Evolutionary conservation across 2,113 vertebrate species (phyloP).

Genomic region (Pogonocichla stellata): DNA sequence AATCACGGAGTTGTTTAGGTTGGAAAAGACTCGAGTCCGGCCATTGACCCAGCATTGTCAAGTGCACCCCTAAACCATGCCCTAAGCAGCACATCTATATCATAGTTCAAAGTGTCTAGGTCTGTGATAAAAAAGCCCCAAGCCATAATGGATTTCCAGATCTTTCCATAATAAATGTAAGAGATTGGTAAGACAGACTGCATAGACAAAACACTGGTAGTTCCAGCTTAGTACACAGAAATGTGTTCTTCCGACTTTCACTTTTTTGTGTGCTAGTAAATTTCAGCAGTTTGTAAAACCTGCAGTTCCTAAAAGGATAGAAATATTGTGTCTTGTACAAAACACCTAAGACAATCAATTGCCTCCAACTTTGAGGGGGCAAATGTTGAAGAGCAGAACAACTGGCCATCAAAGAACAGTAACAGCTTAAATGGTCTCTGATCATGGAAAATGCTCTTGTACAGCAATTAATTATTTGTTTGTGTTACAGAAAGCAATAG

Average conservation of each 20-base stretch:
- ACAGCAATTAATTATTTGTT: background rate
- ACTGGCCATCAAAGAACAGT: background rate
- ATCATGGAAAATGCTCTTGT: background rate
- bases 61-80: background rate
- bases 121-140: background rate
- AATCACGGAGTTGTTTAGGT: background rate
- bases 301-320: background rate
- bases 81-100: background rate
- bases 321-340: background rate
- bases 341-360: background rate
- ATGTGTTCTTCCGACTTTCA: background rate
- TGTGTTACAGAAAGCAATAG: slow-evolving; percentile 91
- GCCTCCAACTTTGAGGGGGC: background rate
- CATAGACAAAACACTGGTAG: background rate
- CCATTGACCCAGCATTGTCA: background rate
- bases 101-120: background rate
- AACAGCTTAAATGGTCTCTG: background rate
- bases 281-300: background rate
- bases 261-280: background rate
- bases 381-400: background rate
- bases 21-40: background rate
- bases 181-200: background rate
- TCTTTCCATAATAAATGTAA: background rate
- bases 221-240: background rate
- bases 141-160: background rate